Evolutionary conservation across 2,113 vertebrate genomes (phyloP), one percentile per base, ranked within the genome.

Genomic region (Calyptommatus sinebrachiatus): DNA sequence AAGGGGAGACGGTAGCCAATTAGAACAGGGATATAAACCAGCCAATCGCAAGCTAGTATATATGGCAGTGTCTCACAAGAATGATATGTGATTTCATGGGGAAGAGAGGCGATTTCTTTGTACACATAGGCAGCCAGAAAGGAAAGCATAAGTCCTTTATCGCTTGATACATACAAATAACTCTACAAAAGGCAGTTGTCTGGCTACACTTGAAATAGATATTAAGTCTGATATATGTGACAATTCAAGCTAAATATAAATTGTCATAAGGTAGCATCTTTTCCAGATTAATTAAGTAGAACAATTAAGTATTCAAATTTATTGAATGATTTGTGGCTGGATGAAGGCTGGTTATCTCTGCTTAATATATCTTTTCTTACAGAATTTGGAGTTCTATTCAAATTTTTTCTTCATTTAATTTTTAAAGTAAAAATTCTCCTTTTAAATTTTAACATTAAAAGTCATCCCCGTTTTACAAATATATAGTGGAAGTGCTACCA

Each of bases 401-500:
- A 69, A 60, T 28, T 48, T 73, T 50, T n/a, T 48, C 22, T 8
- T 12, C 35, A 62, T 46, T 48, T 11, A 41, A 21, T 69, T 76
- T 61, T 71, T 62, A 48, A 78, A 57, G 18, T 57, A 57, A 41
- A 41, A 41, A 41, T 41, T 46, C 22, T 72, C 31, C 16, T 12
- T 22, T 16, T 46, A 22, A 61, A 74, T 10, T 22, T 7, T 60
- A 57, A 73, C 50, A 65, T 81, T 74, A 50, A 81, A 80, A 80
- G 80, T 85, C 73, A 78, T 53, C 77, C 77, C 68, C 35, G 20
- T 29, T 90, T 90, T 88, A 76, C 67, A 88, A 48, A 78, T 65
- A 76, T 86, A 20, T 24, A 73, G 22, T 11, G 79, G 77, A 80
- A 82, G 79, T 67, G 46, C 7, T 8, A 41, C 83, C 69, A 87